Evolutionary conservation across 2,113 vertebrate species (phyloP), one percentile per base, ranked within the genome.

Genomic region (Muscicapa adusta): DNA sequence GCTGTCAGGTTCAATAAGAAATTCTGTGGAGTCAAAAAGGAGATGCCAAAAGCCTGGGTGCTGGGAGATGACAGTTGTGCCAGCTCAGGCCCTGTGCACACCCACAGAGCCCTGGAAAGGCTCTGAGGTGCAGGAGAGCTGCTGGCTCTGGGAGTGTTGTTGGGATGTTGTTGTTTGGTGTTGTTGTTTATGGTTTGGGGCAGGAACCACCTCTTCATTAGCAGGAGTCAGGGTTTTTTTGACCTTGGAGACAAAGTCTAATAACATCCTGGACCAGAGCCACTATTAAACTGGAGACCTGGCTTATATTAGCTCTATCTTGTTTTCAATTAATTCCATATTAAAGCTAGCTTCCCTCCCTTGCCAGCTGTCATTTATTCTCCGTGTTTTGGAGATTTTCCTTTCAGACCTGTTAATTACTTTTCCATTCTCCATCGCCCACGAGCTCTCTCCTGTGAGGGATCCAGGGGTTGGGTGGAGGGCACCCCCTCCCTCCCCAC

Each of bases 221-320:
- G 80, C 76, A 75, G 48, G 61, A 95, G 45, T 85, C 89, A 72
- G 60, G 53, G 42, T 3, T 47, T 72, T 72, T 74, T 83, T 93
- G 82, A 74, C 65, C 47, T 74, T 77, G 60, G 62, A 95, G 38
- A 40, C 81, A 65, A 81, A 77, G 54, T 56, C 45, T 86, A 78
- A 93, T 84, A 89, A 86, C 67, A 33, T 68, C 45, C 25, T 93
- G 93, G 93, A 95, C 45, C 60, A 63, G 79, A 94, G 94, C 88
- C 90, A 92, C 68, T 50, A 28, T 87, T 87, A 74, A 89, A 65
- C 81, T 88, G 67, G 58, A 95, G 85, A 90, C 85, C 80, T 96
- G 93, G 81, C 86, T 88, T 95, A 11, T 74, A 72, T 95, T 94
- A 94, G 62, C 94, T 91, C 74, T 93, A 42, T 93, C 76, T 93